phyloP scores from a whole-genome alignment of 2,113 vertebrate species.

The Psammodynastes pulverulentus region DNA sequence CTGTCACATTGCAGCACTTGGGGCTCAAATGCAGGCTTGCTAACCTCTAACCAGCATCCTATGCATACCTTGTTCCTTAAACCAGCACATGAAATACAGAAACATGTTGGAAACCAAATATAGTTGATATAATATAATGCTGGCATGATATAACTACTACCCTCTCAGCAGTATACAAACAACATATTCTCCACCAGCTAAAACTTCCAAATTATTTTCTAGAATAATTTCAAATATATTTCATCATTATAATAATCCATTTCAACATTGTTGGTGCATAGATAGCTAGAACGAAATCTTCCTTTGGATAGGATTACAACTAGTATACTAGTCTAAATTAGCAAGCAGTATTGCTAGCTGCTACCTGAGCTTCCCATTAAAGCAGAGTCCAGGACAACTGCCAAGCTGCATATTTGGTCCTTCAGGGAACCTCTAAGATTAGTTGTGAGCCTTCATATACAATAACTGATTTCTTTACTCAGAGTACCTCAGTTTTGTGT shows the following conservation, averaged over 20 bases:
- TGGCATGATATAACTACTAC: neutral
- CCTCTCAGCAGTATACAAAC: neutral
- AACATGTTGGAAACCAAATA: neutral
- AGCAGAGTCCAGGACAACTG: neutral
- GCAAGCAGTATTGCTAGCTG: neutral
- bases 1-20: no score
- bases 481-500: neutral
- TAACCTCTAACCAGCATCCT: no score
- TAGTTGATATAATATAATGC: neutral
- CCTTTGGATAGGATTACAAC: neutral
- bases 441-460: neutral
- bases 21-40: no score
- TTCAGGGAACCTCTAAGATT: neutral
- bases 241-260: neutral
- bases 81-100: neutral
- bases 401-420: neutral
- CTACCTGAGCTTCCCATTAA: neutral
- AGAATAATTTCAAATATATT: neutral
- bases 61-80: neutral
- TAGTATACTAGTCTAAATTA: neutral
- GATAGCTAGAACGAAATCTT: neutral
- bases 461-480: neutral
- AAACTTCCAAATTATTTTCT: neutral
- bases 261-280: neutral
- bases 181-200: neutral